phyloP scores from a whole-genome alignment of 2,888 invertebrate genomes.

The Crossocerus cetratus region DNA sequence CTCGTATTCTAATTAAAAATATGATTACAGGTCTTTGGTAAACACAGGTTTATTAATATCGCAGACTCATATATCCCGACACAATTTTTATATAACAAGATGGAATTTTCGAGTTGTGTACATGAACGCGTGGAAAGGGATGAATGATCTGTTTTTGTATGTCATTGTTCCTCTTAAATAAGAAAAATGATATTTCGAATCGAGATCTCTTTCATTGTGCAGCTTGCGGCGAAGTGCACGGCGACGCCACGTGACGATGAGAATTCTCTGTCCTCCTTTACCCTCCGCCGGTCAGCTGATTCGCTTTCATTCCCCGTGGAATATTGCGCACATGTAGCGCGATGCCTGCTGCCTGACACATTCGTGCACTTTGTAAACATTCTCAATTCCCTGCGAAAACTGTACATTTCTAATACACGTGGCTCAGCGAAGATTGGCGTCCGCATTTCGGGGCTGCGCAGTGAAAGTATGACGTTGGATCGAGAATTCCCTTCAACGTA shows the following conservation, averaged over 20 bases:
- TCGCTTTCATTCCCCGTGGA: background rate
- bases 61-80: no score
- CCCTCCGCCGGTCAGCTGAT: constrained; percentile 23
- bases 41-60: no score
- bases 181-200: no score
- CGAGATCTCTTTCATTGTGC: background rate
- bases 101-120: no score
- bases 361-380: background rate
- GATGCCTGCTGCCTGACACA: background rate
- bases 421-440: background rate
- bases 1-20: no score
- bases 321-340: constrained; percentile 7
- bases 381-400: background rate
- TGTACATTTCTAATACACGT: background rate
- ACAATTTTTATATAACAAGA: no score
- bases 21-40: no score
- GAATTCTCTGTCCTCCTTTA: constrained; percentile 1
- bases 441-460: background rate
- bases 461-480: background rate
- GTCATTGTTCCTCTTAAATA: no score
- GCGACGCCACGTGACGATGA: constrained; percentile 33
- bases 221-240: background rate
- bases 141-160: no score
- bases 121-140: no score
- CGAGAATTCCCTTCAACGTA: background rate